Evolutionary conservation across 2,888 invertebrate species (phyloP), one percentile per base, ranked within the genome.

Genomic region (Epiblema foenella): DNA sequence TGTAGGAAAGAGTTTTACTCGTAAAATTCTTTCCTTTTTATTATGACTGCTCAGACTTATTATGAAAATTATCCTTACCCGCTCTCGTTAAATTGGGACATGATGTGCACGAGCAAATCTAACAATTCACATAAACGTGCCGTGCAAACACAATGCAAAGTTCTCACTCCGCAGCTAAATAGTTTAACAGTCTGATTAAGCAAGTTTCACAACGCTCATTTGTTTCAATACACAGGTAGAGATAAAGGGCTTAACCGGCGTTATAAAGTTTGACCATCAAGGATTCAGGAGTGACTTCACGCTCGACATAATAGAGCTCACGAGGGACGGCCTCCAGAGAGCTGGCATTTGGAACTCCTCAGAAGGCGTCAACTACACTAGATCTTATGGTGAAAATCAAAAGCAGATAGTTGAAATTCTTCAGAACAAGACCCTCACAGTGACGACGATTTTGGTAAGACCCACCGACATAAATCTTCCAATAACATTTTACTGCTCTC

Each of bases 261-360:
- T 96, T 70, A 98, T 99, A 81, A 97, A 97, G 91, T 98, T 99
- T 89, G 98, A 98, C 91, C 97, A 97, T 89, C 97, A 98, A 92
- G 99, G 99, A 68, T 97, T 98, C 89, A 95, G 99, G 73, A 97
- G 97, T 58, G 97, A 98, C 88, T 98, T 99, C 85, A 96, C 96
- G 75, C 94, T 99, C 78, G 98, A 98, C 85, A 97, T 99, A 78
- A 96, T 99, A 75, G 98, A 99, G 88, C 94, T 99, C 76, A 96
- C 96, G 68, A 96, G 97, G 78, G 96, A 96, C 72, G 98, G 98
- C 0, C 92, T 98, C 66, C 95, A 96, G 82, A 97, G 97, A 89
- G 97, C 98, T 73, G 98, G 98, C 52, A 96, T 95, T 46, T 98
- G 98, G 98, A 98, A 97, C 85, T 97, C 97, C 8, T 97, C 97